Percentiles rank a stretch among this genome's conserved stretches.
phyloP scores from a whole-genome alignment of 2,888 invertebrate genomes.

The Alentia gelatinosa region DNA sequence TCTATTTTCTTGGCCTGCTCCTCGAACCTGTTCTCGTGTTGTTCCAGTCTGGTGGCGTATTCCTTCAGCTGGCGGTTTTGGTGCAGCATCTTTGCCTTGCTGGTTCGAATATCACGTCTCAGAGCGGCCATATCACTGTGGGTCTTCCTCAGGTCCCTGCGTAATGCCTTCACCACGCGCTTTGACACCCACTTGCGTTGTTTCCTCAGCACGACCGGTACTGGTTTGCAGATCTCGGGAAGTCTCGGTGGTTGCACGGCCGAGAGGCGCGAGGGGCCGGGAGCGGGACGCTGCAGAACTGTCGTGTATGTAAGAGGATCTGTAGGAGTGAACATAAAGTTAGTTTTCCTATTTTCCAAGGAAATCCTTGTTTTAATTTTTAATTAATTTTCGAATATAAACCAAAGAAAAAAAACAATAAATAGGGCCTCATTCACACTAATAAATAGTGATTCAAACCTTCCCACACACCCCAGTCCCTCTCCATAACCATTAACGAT shows the following conservation, averaged over 20 bases:
- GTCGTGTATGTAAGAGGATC: conserved; percentile 10
- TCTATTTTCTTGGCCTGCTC: conserved; percentile 53
- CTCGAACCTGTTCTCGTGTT: conserved; percentile 43
- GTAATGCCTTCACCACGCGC: not conserved
- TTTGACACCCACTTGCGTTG: not conserved
- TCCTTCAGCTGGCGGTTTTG: conserved; percentile 47
- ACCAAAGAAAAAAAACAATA: no score
- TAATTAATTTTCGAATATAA: no score
- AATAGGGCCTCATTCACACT: no score
- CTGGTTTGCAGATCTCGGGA: not conserved
- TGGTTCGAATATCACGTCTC: not conserved
- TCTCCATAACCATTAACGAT: no score
- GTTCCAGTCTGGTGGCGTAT: conserved; percentile 36
- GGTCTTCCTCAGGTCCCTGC: not conserved
- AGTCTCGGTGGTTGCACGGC: not conserved
- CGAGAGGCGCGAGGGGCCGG: not conserved
- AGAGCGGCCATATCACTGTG: not conserved
- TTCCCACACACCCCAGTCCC: no score
- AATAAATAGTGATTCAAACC: no score
- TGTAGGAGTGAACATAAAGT: not conserved
- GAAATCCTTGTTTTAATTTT: no score
- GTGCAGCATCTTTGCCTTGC: not conserved
- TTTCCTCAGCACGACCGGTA: not conserved
- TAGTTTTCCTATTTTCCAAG: no score
- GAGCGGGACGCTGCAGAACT: conserved; percentile 1